These are phyloP conservation scores for Protonemura montana DNA, from an alignment of 2,888 invertebrate genomes.

Conservation along the genomic window DNA sequence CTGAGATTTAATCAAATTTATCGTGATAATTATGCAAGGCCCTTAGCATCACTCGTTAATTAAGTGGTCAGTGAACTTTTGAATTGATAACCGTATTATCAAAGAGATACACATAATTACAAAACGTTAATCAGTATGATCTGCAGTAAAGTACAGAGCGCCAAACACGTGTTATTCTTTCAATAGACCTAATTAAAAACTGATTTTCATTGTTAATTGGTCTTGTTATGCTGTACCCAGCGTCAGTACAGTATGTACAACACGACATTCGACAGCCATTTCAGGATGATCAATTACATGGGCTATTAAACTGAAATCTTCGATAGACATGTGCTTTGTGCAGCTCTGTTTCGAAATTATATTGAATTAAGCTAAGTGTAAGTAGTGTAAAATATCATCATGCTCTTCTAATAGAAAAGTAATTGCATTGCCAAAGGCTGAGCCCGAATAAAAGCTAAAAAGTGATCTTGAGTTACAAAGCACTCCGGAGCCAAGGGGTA, in stretches of 20 bases:
- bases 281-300: background rate
- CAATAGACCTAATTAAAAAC: constrained; percentile 27
- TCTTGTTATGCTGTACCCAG: background rate
- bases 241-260: background rate
- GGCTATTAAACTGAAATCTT: constrained; percentile 7
- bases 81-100: background rate
- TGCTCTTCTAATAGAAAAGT: background rate
- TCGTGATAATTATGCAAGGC: background rate
- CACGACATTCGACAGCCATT: background rate
- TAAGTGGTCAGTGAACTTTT: background rate
- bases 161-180: constrained; percentile 19
- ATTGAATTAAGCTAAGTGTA: constrained; percentile 12
- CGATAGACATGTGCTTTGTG: background rate
- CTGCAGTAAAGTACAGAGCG: background rate
- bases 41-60: background rate
- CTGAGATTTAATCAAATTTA: background rate
- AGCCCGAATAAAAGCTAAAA: background rate
- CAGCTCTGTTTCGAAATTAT: background rate
- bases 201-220: constrained; percentile 18
- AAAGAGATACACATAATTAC: constrained; percentile 1
- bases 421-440: background rate
- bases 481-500: background rate
- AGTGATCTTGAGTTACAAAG: background rate
- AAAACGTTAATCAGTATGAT: background rate
- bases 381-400: background rate